Conservation (phyloP, 1,140 invertebrate species). For the Drosophila sp. region DNA sequence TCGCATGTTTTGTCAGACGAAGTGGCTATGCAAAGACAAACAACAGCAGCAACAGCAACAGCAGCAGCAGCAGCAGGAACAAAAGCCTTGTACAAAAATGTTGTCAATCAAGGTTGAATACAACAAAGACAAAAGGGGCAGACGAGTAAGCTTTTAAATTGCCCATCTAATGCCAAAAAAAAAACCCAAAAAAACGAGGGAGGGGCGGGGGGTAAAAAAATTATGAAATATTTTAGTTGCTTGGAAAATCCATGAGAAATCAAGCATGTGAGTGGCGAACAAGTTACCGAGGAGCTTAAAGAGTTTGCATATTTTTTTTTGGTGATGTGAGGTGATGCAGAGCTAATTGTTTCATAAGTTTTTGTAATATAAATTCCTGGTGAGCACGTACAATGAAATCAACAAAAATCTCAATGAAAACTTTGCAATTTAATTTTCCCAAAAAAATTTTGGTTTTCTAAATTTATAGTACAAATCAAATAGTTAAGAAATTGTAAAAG, state of each 20-base stretch:
- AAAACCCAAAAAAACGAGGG: not conserved
- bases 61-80: constrained; percentile 29
- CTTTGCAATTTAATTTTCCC: not conserved
- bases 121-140: constrained; percentile 63
- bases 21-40: constrained; percentile 71
- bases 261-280: not conserved
- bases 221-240: constrained; percentile 5
- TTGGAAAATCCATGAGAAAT: not conserved
- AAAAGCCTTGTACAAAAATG: constrained; percentile 64
- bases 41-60: constrained; percentile 33
- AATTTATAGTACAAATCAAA: not conserved
- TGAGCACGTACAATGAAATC: not conserved
- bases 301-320: not conserved
- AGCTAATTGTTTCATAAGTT: constrained; percentile 7
- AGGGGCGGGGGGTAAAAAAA: not conserved
- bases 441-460: too few species aligned
- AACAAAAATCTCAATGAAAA: not conserved
- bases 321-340: not conserved
- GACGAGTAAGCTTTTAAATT: constrained; percentile 50
- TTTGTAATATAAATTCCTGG: constrained; percentile 7
- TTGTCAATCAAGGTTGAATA: constrained; percentile 73
- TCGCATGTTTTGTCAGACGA: constrained; percentile 77
- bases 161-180: constrained; percentile 14
- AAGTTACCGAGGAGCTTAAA: not conserved
- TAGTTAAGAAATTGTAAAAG: not conserved